Evolutionary conservation across 2,113 vertebrate species (phyloP).

Genomic region (Typhlomys cinereus): DNA sequence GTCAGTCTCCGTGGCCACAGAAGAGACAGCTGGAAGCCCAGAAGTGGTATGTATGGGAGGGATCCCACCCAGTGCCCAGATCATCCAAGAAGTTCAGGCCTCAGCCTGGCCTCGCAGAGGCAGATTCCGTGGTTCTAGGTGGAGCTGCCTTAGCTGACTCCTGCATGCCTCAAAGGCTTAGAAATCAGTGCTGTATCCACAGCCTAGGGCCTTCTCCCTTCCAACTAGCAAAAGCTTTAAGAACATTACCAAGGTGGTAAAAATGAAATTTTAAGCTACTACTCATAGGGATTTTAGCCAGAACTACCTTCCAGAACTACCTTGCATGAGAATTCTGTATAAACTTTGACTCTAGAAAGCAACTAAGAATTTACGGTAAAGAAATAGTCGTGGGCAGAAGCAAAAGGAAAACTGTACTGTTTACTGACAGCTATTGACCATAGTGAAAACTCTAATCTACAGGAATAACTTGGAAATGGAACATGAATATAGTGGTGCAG

Average conservation of each 20-base stretch:
- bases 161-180: not conserved
- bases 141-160: not conserved
- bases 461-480: not conserved
- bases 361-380: slow-evolving; percentile 5
- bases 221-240: not conserved
- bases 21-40: not conserved
- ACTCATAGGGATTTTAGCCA: not conserved
- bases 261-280: not conserved
- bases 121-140: not conserved
- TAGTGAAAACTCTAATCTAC: slow-evolving; percentile 29
- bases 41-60: not conserved
- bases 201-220: not conserved
- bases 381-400: not conserved
- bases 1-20: not conserved
- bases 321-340: slow-evolving; percentile 19
- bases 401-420: not conserved
- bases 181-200: not conserved
- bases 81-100: not conserved
- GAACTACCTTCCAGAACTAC: slow-evolving; percentile 39
- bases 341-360: not conserved
- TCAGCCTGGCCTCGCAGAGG: not conserved
- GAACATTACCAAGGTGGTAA: not conserved
- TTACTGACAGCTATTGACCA: slow-evolving; percentile 26
- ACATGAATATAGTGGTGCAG: not conserved
- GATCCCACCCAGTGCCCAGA: not conserved